Evolutionary conservation across 2,113 vertebrate species (phyloP).

Genomic region (Miniopterus natalensis): DNA sequence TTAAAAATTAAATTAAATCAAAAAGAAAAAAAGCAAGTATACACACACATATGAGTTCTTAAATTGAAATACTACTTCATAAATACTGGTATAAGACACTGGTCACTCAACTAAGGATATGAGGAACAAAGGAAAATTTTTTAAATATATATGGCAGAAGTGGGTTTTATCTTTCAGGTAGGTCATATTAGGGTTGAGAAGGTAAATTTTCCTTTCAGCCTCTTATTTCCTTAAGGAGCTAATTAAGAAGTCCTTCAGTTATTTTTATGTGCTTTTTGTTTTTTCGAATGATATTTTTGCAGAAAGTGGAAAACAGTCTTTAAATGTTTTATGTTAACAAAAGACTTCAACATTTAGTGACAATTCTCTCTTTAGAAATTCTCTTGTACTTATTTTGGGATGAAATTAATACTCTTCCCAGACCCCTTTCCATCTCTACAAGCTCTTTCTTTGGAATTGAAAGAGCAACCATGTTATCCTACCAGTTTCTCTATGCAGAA

Average conservation of each 20-base stretch:
- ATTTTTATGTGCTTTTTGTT: neutral
- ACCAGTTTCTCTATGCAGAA: slow-evolving; percentile 31
- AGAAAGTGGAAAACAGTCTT: neutral
- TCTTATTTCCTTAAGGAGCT: neutral
- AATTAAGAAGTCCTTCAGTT: slow-evolving; percentile 4
- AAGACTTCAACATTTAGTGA: slow-evolving; percentile 11
- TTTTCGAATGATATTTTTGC: neutral
- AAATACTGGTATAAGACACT: neutral
- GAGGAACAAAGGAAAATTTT: neutral
- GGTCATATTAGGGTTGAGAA: neutral
- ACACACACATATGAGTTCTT: neutral
- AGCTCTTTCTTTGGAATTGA: neutral
- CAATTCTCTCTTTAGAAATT: slow-evolving; percentile 41
- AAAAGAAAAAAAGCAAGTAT: neutral
- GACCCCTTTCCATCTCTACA: neutral
- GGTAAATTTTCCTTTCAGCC: neutral
- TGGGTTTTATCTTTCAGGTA: neutral
- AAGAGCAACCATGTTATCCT: neutral
- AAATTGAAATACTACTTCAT: slow-evolving; percentile 26
- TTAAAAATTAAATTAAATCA: neutral
- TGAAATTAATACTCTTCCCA: slow-evolving; percentile 45
- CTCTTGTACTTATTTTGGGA: neutral
- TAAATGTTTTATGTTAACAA: neutral
- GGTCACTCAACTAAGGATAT: neutral
- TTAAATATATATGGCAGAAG: neutral